Conservation (phyloP, 2,797 vertebrate species). For the Varecia variegata region DNA sequence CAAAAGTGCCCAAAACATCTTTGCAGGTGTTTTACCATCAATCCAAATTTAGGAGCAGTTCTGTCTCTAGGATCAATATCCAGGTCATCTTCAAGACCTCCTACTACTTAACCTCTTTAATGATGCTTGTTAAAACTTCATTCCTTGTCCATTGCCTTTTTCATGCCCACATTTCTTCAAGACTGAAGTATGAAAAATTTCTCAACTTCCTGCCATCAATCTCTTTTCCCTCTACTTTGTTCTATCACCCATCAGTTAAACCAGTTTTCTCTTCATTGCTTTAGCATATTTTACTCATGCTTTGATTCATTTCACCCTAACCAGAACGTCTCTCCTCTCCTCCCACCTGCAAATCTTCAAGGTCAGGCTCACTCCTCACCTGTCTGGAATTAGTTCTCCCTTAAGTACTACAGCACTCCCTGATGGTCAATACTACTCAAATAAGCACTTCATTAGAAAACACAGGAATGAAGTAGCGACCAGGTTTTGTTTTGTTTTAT, state of each 20-base stretch:
- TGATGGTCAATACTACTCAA: not conserved
- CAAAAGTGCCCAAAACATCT: not conserved
- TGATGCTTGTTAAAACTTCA: not conserved
- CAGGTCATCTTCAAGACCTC: not conserved
- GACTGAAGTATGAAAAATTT: not conserved
- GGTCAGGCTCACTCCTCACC: not conserved
- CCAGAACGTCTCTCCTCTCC: not conserved
- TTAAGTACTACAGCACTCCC: not conserved
- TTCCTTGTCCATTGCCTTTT: not conserved
- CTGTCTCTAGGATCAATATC: not conserved
- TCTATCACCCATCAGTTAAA: not conserved
- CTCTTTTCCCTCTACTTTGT: not conserved
- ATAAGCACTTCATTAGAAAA: not conserved
- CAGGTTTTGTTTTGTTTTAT: not conserved
- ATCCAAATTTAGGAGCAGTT: not conserved
- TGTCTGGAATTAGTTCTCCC: not conserved
- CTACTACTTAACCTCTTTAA: not conserved
- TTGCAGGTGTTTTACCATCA: not conserved
- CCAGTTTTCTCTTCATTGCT: not conserved
- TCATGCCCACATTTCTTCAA: not conserved
- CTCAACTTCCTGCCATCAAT: not conserved
- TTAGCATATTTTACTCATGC: not conserved
- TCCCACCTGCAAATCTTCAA: not conserved
- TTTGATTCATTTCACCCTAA: not conserved
- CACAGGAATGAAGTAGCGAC: not conserved